Base-by-base conservation (phyloP, 2,888 invertebrate species). In the Andrena marginata region DNA sequence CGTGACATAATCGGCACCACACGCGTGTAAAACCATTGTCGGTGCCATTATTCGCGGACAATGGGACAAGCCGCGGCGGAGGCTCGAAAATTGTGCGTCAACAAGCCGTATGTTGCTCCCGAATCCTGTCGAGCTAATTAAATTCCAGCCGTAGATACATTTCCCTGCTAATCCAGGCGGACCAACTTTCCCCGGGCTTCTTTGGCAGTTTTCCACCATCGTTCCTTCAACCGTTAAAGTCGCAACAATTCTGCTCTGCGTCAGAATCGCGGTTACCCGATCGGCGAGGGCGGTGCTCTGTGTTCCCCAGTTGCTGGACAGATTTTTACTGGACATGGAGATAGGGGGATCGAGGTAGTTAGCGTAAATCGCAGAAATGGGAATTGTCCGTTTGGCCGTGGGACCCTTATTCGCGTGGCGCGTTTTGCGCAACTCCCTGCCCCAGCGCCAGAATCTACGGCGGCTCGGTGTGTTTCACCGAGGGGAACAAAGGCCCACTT, bases 1-100 rank as follows among this genome's bases (percentile, higher is more conserved):
- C 90, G 88, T 90, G 91, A 91, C 91, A 89, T 91, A 91, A 91
- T 90, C 90, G 90, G 69, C 84, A 82, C 84, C 77, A 88, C 88
- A 82, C 88, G 86, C 87, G 80, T 87, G 79, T 87, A 88, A 82
- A 84, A 72, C 82, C n/a, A n/a, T n/a, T n/a, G n/a, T n/a, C n/a
- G 80, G 65, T 68, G 85, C 80, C 82, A 88, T 88, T 88, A 87
- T 88, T 78, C 84, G 64, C 76, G 80, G 73, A 88, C 88, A 88
- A 88, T 88, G 78, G 75, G 67, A 87, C 82, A 80, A 67, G 79
- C 63, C 80, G 67, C 54, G 76, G 80, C 67, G 79, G 73, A 83
- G 80, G 64, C 76, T 80, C 69, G 80, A 85, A 88, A 88, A 85
- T 82, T 71, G 51, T 56, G 56, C 71, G 80, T 68, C 83, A 29